Conservation (phyloP, 1,140 invertebrate genomes). For the Teleogryllus occipitalis region DNA sequence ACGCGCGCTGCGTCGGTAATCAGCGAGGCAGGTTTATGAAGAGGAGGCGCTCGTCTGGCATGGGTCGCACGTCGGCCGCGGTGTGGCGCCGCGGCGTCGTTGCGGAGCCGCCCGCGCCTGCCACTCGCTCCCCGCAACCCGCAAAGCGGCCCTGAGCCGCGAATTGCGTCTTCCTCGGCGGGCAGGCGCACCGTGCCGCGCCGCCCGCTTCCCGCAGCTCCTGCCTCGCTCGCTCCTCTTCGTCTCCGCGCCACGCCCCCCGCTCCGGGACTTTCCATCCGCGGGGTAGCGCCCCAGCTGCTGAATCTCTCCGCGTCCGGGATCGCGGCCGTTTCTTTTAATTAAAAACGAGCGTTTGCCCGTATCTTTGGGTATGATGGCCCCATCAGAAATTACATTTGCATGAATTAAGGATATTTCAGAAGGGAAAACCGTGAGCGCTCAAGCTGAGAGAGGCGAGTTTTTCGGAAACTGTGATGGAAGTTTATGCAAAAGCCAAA, state of each 20-base stretch:
- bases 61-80: no score
- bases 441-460: background rate
- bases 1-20: background rate
- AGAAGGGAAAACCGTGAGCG: background rate
- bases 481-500: background rate
- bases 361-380: background rate
- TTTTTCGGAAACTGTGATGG: background rate
- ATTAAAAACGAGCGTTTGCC: background rate
- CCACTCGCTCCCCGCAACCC: background rate
- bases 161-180: background rate
- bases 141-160: background rate
- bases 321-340: background rate
- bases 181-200: background rate
- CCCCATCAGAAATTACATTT: slow-evolving; percentile 4
- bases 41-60: background rate
- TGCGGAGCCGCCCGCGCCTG: background rate
- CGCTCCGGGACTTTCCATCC: background rate
- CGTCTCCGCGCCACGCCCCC: background rate
- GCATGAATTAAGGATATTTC: slow-evolving; percentile 5
- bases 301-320: background rate
- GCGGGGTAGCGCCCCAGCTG: no score
- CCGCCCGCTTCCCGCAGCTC: background rate
- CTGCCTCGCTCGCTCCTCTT: background rate
- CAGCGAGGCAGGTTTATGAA: background rate
- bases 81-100: no score